Conservation (phyloP, 2,888 invertebrate species). For the Orchesella flavescens region DNA sequence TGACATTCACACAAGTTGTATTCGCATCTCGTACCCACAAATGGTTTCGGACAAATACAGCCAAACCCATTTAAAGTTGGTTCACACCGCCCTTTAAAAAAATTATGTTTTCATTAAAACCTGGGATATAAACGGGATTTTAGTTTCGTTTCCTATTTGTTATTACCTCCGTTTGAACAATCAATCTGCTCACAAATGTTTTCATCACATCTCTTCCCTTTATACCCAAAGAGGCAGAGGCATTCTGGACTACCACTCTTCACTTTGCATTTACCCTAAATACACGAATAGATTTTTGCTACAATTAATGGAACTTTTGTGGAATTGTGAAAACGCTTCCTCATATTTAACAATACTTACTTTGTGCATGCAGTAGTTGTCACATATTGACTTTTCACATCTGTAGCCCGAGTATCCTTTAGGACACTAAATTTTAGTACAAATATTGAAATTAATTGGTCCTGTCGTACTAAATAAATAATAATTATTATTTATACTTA, state of each 20-base stretch:
- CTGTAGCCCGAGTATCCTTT: slow-evolving; percentile 77
- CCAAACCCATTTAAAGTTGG: slow-evolving; percentile 9
- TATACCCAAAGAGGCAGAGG: slow-evolving; percentile 76
- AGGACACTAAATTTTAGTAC: no score
- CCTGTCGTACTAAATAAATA: no score
- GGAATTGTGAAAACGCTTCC: no score
- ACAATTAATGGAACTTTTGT: background rate
- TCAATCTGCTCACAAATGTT: slow-evolving; percentile 77
- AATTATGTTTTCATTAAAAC: no score
- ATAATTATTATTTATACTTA: no score
- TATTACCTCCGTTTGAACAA: slow-evolving; percentile 78
- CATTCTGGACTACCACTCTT: slow-evolving; percentile 74
- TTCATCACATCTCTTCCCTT: slow-evolving; percentile 79
- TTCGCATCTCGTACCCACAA: slow-evolving; percentile 77
- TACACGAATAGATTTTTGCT: slow-evolving; percentile 23
- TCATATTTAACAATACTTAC: no score
- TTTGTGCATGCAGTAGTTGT: slow-evolving; percentile 74
- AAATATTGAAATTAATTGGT: no score
- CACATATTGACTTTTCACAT: slow-evolving; percentile 76
- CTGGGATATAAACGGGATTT: no score
- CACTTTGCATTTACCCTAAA: slow-evolving; percentile 75
- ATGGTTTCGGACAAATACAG: slow-evolving; percentile 75
- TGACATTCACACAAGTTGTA: slow-evolving; percentile 76
- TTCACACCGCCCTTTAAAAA: slow-evolving; percentile 59
- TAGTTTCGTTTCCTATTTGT: background rate